Percentiles rank a stretch among this genome's conserved stretches.
These are phyloP conservation scores for Manduca sexta DNA, from an alignment of 1,140 invertebrate species.

Conservation along the genomic window DNA sequence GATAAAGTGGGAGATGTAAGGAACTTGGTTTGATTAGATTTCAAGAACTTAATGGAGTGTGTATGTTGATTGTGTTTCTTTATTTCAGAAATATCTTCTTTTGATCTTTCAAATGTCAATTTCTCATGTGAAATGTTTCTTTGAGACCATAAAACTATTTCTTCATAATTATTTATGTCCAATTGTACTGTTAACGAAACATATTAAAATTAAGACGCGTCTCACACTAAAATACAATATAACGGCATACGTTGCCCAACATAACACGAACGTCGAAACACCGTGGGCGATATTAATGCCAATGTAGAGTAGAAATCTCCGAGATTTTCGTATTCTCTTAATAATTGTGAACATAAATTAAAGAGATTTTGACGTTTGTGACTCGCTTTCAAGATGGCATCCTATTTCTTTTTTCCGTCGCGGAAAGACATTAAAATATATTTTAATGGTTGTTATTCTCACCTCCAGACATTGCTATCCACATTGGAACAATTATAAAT, in stretches of 20 bases:
- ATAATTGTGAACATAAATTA: slow-evolving; percentile 47
- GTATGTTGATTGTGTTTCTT: too few species aligned
- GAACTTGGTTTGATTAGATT: too few species aligned
- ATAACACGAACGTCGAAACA: slow-evolving; percentile 16
- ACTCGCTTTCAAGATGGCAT: slow-evolving; percentile 23
- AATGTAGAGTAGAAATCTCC: slow-evolving; percentile 33
- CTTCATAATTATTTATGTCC: too few species aligned
- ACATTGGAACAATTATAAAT: slow-evolving; percentile 49
- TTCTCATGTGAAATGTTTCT: too few species aligned
- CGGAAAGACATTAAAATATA: slow-evolving; percentile 21
- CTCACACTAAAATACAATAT: not conserved
- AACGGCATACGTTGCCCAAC: slow-evolving; percentile 1
- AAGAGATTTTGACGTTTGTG: slow-evolving; percentile 42
- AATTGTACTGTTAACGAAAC: too few species aligned
- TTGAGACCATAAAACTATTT: too few species aligned
- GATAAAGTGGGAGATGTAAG: not conserved
- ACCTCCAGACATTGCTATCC: slow-evolving; percentile 19
- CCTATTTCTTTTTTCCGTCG: slow-evolving; percentile 14
- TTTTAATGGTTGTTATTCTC: slow-evolving; percentile 22
- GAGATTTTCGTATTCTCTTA: slow-evolving; percentile 37
- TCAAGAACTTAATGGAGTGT: too few species aligned
- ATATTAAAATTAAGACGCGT: too few species aligned
- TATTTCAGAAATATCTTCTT: too few species aligned
- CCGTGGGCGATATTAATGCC: slow-evolving; percentile 32
- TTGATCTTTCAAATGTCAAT: too few species aligned